Evolutionary conservation across 2,113 vertebrate genomes (phyloP), one percentile per base, ranked within the genome.

Genomic region (Scortum barcoo): DNA sequence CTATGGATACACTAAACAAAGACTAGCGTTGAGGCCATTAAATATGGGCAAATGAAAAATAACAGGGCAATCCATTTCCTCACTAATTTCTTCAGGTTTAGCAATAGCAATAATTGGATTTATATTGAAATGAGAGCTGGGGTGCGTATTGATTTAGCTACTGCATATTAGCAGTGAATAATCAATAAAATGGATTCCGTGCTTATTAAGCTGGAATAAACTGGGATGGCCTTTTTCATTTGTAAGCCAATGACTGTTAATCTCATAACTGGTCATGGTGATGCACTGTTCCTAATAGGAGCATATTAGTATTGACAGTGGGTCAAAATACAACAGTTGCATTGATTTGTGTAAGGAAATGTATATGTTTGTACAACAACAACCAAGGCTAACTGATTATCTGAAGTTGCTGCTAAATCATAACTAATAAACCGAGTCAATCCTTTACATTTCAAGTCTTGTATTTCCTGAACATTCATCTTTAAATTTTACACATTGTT

Each of bases 151-250:
- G 95, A 95, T 94, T 72, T 48, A 79, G 86, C 81, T 85, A 88
- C 91, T 93, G 89, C 91, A 94, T 94, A 95, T 94, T 95, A 94
- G 94, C 89, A 92, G 91, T 88, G 91, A 92, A 94, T 95, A 94
- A 95, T 95, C 95, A 95, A 96, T 95, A 81, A 60, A 89, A 91
- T 90, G 92, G 90, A 92, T 91, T 78, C 82, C 54, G 76, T 79
- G 72, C 86, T 93, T 94, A 94, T 94, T 94, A 94, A 93, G 91
- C 72, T 56, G 75, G 87, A 91, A 93, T 91, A 87, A 91, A 84
- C 13, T 66, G 85, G 91, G 90, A 86, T 78, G 89, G 85, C 38
- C 84, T 76, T 85, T 90, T 86, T 80, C 89, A 90, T 90, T 89
- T 90, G 86, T 88, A 81, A 87, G 71, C 85, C 90, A 92, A 93